These are phyloP conservation scores for Acrobasis repandana DNA, from an alignment of 2,888 invertebrate species.

Conservation along the genomic window DNA sequence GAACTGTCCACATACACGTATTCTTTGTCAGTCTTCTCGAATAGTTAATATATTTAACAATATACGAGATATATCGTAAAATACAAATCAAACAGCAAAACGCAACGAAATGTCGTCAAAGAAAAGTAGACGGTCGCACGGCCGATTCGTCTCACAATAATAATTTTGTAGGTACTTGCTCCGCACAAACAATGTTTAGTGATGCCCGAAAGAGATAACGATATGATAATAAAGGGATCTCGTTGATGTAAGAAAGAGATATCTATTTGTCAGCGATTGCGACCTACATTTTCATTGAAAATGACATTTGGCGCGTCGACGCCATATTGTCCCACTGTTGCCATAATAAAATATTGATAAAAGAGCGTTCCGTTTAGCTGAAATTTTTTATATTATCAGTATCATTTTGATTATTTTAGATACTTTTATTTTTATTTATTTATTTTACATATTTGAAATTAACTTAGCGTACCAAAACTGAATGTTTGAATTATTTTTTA, in stretches of 20 bases:
- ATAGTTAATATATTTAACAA: conserved; percentile 35
- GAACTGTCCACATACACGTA: conserved; percentile 27
- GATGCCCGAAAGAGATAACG: conserved; percentile 37
- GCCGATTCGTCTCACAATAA: conserved; percentile 54
- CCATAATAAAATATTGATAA: conserved; percentile 33
- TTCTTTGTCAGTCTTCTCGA: conserved; percentile 26
- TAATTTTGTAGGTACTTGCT: conserved; percentile 49
- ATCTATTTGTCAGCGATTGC: not conserved
- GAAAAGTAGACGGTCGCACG: conserved; percentile 61
- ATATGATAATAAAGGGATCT: conserved; percentile 11
- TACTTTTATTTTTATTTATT: too few species aligned
- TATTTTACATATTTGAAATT: too few species aligned
- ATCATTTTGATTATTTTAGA: too few species aligned
- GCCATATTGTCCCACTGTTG: conserved; percentile 38
- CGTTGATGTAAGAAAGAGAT: conserved; percentile 22
- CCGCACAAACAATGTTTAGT: conserved; percentile 41
- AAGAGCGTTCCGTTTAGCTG: conserved; percentile 29
- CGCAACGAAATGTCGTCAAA: conserved; percentile 61
- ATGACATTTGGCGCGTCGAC: conserved; percentile 32
- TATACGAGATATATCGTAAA: conserved; percentile 48
- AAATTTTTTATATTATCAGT: not conserved
- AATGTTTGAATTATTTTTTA: too few species aligned
- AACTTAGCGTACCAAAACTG: too few species aligned
- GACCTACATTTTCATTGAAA: conserved; percentile 5
- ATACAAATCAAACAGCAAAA: conserved; percentile 51